Base-by-base conservation (phyloP, 1,140 invertebrate species). In the Drosophila burlai region DNA sequence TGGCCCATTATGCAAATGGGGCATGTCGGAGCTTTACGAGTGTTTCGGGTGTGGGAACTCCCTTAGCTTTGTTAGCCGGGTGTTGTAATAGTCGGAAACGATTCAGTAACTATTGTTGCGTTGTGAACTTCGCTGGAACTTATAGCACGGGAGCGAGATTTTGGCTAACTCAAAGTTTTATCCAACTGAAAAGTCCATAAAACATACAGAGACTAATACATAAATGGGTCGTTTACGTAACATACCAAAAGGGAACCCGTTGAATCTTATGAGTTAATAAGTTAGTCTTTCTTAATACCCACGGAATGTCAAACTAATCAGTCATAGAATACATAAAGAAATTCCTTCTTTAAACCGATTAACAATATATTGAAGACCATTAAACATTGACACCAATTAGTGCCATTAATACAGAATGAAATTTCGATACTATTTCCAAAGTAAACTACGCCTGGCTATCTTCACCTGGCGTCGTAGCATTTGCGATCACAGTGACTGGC, bases 391-490 rank as follows among this genome's bases (percentile, higher is more conserved):
- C 18, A 55, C 15, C 4, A 2, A 24, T 38, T 8, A 38, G 54
- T n/a, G 54, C 0, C 36, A 7, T n/a, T 11, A 40, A 26, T 26
- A 38, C 38, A 24, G 21, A 57, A 55, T 36, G 16, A 2, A 71
- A 45, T 36, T 26, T 54, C 21, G 47, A 26, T 9, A 34, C 13
- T 42, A 26, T 10, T 29, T 11, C 13, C 49, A 18, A 13, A n/a
- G 1, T 16, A 1, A 21, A 8, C 26, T 71, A 71, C 9, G 15
- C 67, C 13, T 40, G 64, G 34, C 67, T 68, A 10, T 71, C 64
- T 18, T 38, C 40, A 21, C n/a, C 13, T 1, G 55, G 18, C 11
- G 40, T 10, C 1, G 9, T 1, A 2, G 3, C 4, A 40, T 52
- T 52, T 21, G 6, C 18, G 0, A 71, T 16, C 5, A 8, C 11